Percentiles rank a stretch among this genome's conserved stretches.
These are phyloP conservation scores for Ditula angustiorana DNA, from an alignment of 2,888 invertebrate genomes.

Conservation along the genomic window DNA sequence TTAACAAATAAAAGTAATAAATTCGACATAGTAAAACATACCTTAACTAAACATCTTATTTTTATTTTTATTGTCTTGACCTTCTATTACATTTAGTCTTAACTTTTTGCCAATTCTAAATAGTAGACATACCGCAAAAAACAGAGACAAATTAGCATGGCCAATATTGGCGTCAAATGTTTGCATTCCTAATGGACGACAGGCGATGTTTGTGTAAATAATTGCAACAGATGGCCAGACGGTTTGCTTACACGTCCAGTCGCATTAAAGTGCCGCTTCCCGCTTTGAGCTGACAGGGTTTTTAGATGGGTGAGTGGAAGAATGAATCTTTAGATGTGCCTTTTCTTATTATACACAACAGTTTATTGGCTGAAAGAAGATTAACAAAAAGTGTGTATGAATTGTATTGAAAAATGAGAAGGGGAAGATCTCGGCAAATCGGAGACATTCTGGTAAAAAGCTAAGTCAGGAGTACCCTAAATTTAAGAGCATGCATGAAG, in stretches of 20 bases:
- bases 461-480: no score
- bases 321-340: constrained; percentile 9
- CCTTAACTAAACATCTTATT: no score
- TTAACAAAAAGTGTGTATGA: no score
- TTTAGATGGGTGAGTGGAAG: constrained; percentile 6
- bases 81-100: no score
- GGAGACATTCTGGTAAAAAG: no score
- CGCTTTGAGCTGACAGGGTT: constrained; percentile 23
- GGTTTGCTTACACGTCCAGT: constrained; percentile 29
- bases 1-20: no score
- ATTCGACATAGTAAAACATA: no score
- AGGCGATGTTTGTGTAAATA: constrained; percentile 34
- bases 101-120: no score
- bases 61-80: not conserved
- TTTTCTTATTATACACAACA: not conserved
- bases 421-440: no score
- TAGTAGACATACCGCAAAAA: constrained; percentile 7
- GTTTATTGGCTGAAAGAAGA: not conserved
- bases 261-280: constrained; percentile 32
- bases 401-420: no score
- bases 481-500: no score
- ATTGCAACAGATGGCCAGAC: constrained; percentile 39
- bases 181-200: constrained; percentile 35
- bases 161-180: constrained; percentile 35
- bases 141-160: constrained; percentile 7